phyloP scores from a whole-genome alignment of 2,888 invertebrate genomes.

The Xestia rhomboidea region DNA sequence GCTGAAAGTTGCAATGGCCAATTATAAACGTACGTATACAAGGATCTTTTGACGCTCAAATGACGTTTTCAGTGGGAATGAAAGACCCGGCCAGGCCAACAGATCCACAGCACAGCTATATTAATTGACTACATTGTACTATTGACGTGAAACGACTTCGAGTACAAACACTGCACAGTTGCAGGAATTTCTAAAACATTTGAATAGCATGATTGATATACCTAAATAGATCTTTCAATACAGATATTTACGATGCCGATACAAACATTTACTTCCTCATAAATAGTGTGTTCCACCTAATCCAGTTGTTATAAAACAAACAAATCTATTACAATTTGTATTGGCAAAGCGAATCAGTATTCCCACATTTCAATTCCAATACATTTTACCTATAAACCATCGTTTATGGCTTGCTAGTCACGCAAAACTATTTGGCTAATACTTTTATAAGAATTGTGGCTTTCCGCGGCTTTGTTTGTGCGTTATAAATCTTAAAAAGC shows the following conservation, averaged over 20 bases:
- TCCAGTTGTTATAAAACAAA: slow-evolving; percentile 40
- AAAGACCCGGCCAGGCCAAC: background rate
- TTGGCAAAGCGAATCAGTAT: slow-evolving; percentile 36
- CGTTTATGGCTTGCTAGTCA: slow-evolving; percentile 45
- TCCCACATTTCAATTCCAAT: slow-evolving; percentile 47
- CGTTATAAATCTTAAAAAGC: slow-evolving; percentile 22
- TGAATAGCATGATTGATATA: background rate
- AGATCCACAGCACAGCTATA: background rate
- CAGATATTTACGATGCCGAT: slow-evolving; percentile 5
- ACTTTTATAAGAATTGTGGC: slow-evolving; percentile 30
- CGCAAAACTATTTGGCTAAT: slow-evolving; percentile 45
- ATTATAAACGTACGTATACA: background rate
- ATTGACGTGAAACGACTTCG: background rate
- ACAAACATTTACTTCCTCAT: slow-evolving; percentile 17
- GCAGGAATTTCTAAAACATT: background rate
- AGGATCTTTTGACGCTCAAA: background rate
- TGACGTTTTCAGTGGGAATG: background rate
- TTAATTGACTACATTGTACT: background rate
- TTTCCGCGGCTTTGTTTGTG: slow-evolving; percentile 14
- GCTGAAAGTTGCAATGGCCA: background rate
- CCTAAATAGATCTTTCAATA: background rate
- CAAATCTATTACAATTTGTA: slow-evolving; percentile 39
- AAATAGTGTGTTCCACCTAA: background rate
- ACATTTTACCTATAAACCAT: slow-evolving; percentile 51
- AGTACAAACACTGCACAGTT: background rate